Percentiles rank a stretch among this genome's conserved stretches.
These are phyloP conservation scores for Tychaedon coryphoeus DNA, from an alignment of 2,113 vertebrate genomes.

Conservation along the genomic window DNA sequence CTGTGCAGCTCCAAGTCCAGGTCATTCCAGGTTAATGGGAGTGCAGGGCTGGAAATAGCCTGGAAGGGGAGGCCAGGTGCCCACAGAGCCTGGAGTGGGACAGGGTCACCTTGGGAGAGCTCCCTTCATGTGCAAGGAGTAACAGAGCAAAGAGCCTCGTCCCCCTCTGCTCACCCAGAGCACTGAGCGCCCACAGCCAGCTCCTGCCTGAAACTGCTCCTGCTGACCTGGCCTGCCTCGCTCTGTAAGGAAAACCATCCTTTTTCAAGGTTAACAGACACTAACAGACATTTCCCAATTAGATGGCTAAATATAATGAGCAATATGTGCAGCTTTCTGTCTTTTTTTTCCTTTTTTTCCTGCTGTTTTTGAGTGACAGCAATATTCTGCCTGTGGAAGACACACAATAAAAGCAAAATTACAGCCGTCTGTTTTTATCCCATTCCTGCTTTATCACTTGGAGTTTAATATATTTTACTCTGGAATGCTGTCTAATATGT, in stretches of 20 bases:
- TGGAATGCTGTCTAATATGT: conserved; percentile 66
- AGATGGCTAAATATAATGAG: conserved; percentile 43
- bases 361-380: conserved; percentile 48
- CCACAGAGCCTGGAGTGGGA: not conserved
- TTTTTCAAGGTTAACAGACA: conserved; percentile 20
- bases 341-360: not conserved
- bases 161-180: not conserved
- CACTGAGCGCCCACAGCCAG: not conserved
- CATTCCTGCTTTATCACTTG: conserved; percentile 63
- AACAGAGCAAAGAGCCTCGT: not conserved
- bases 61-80: not conserved
- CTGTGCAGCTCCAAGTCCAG: not conserved
- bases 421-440: conserved; percentile 71
- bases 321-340: not conserved
- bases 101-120: not conserved
- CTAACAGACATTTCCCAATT: conserved; percentile 37
- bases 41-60: not conserved
- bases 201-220: not conserved
- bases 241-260: not conserved
- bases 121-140: not conserved
- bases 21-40: not conserved
- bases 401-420: conserved; percentile 69
- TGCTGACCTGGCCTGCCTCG: not conserved
- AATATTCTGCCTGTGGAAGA: conserved; percentile 52
- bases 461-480: conserved; percentile 70